A percentile compares a stretch with the other conserved stretches of the same genome.
These are phyloP conservation scores for Cotesia vestalis DNA, from an alignment of 1,140 invertebrate genomes.

Conservation along the genomic window DNA sequence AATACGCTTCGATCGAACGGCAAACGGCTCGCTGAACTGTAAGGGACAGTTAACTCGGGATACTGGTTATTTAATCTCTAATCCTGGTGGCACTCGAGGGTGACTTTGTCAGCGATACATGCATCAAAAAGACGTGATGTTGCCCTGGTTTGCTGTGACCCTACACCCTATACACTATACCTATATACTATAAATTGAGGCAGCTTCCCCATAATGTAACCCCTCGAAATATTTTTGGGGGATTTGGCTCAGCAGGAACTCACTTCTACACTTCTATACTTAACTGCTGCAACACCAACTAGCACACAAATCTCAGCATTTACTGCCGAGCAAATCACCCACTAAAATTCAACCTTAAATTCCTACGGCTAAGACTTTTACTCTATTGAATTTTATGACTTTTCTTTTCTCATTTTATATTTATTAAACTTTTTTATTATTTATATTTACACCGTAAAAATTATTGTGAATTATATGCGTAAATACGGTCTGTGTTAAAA, in stretches of 20 bases:
- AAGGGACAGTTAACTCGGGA: constrained; percentile 50
- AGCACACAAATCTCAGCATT: constrained; percentile 1
- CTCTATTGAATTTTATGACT: background rate
- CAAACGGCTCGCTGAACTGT: constrained; percentile 20
- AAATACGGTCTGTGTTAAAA: too few species aligned
- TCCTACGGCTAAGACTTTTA: background rate
- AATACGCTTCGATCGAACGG: constrained; percentile 14
- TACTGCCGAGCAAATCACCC: constrained; percentile 11
- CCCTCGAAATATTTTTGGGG: background rate
- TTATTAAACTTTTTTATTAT: too few species aligned
- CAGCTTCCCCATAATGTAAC: background rate
- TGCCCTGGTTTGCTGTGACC: too few species aligned
- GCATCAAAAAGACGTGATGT: background rate
- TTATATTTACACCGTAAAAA: too few species aligned
- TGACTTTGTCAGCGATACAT: constrained; percentile 57
- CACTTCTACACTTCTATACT: background rate
- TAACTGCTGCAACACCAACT: constrained; percentile 7
- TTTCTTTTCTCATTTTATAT: constrained; percentile 1
- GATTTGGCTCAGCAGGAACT: background rate
- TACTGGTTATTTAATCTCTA: constrained; percentile 66
- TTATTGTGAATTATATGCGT: too few species aligned
- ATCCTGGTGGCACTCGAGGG: constrained; percentile 61
- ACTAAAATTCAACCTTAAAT: background rate
- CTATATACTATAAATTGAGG: too few species aligned
- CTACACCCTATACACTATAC: too few species aligned